Evolutionary conservation across 2,797 vertebrate species (phyloP), one percentile per base, ranked within the genome.

Genomic region (Alcedo atthis): DNA sequence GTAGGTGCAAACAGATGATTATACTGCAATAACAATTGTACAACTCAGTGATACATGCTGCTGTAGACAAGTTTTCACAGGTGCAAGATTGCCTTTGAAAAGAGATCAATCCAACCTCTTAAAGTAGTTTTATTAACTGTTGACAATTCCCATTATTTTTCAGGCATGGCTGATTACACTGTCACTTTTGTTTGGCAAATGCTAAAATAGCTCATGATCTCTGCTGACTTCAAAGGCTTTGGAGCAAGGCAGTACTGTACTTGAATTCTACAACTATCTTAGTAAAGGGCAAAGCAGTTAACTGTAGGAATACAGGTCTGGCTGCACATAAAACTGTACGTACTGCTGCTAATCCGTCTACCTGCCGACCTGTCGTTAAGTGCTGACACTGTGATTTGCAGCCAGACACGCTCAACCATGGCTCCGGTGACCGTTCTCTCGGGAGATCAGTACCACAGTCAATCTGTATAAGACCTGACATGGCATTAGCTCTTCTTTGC

Each of bases 111-210:
- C 59, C 89, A 25, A 15, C 53, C 84, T 76, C 93, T 30, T 63
- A 46, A 57, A 89, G 86, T 22, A 78, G 66, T 90, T 96, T 94
- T 96, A 94, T 93, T 45, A 89, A 90, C 86, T 93, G 96, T 57
- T 95, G 93, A 94, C 94, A 95, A 85, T 94, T 78, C 30, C 96
- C 92, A 61, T 93, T 95, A 83, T 95, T 95, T 86, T 62, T 62
- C 79, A 63, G 92, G 68, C 88, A 25, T 5, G 84, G 78, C 88
- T 62, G 94, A 30, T 37, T 51, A 62, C 69, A 53, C 75, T 91
- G 92, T 95, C 90, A 49, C 83, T 91, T 48, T 55, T 33, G 83
- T 48, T 59, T 33, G 83, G 93, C 58, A 53, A 42, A 28, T 2
- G 9, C 78, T 80, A 53, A 78, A 74, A 8, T 18, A 33, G 61